Evolutionary conservation across 2,113 vertebrate species (phyloP).

Genomic region (Epinephelus cyanopodus): DNA sequence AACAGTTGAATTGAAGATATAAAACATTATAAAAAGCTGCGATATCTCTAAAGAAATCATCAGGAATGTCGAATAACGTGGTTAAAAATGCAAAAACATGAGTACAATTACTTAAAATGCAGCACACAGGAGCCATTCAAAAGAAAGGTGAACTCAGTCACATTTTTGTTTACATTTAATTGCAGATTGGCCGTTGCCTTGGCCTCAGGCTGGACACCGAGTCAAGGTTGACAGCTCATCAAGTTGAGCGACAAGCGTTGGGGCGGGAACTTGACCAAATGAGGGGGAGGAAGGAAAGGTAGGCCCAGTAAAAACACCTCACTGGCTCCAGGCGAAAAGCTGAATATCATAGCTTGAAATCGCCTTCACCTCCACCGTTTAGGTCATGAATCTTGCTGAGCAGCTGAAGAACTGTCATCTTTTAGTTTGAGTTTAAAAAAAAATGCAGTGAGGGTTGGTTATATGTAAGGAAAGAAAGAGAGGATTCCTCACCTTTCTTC

Average conservation of each 20-base stretch:
- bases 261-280: slow-evolving; percentile 26
- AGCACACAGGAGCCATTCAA: neutral
- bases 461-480: neutral
- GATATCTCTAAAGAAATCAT: neutral
- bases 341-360: slow-evolving; percentile 30
- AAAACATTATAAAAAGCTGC: neutral
- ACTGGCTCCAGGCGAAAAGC: slow-evolving; percentile 31
- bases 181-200: slow-evolving; percentile 31
- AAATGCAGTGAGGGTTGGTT: neutral
- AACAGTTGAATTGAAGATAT: neutral
- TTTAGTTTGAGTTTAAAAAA: slow-evolving; percentile 37
- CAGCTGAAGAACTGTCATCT: slow-evolving; percentile 25
- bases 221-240: slow-evolving; percentile 58
- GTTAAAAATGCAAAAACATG: neutral
- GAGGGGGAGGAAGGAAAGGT: slow-evolving; percentile 21
- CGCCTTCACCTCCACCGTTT: slow-evolving; percentile 14
- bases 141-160: neutral
- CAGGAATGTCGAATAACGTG: neutral
- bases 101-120: neutral
- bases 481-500: neutral
- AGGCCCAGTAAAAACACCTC: slow-evolving; percentile 39
- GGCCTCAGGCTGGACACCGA: slow-evolving; percentile 29
- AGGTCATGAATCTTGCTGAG: slow-evolving; percentile 50
- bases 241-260: slow-evolving; percentile 43
- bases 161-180: slow-evolving; percentile 47